Conservation (phyloP, 2,797 vertebrate species). For the Amphiprion clarkii region DNA sequence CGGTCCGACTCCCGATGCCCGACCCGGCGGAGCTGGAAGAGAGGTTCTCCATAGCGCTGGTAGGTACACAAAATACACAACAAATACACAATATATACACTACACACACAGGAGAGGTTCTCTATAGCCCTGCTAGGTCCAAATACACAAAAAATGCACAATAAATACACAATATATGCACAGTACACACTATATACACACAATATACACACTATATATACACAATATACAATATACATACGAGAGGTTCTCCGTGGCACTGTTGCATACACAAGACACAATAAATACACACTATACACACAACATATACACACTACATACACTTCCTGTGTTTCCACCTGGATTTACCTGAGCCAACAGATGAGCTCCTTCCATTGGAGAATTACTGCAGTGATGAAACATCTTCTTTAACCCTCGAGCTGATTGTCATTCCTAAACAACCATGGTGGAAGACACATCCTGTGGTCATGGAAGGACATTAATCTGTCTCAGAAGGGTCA, state of each 20-base stretch:
- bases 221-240: neutral
- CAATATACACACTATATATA: neutral
- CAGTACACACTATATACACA: neutral
- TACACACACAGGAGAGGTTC: neutral
- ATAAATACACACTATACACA: neutral
- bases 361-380: no score
- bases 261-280: neutral
- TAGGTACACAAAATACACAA: conserved; percentile 68
- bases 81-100: neutral
- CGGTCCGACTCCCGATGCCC: conserved; percentile 96
- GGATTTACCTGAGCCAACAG: no score
- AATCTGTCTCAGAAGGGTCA: no score
- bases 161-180: neutral
- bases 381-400: no score
- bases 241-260: no score
- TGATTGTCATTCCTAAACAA: no score
- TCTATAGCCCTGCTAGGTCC: no score
- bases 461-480: no score
- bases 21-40: conserved; percentile 95
- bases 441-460: no score
- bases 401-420: no score
- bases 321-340: no score
- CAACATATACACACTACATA: no score
- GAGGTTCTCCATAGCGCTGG: conserved; percentile 94
- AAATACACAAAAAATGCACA: neutral